phyloP scores from a whole-genome alignment of 2,888 invertebrate species.

The Tethea ocularis region DNA sequence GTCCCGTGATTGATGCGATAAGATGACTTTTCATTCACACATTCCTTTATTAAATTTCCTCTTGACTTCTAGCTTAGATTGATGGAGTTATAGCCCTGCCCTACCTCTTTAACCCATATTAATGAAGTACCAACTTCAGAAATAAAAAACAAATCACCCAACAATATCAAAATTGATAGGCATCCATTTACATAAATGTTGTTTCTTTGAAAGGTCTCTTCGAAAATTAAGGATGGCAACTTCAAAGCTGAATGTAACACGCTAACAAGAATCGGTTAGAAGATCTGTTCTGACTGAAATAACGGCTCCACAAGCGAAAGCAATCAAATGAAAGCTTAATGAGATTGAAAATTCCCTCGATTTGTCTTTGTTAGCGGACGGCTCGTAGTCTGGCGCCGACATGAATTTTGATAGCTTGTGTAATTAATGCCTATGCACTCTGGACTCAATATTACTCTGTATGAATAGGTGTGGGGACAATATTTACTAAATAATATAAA shows the following conservation, averaged over 20 bases:
- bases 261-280: constrained; percentile 22
- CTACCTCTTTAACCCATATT: neutral
- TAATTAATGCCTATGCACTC: constrained; percentile 10
- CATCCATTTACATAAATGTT: neutral
- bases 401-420: constrained; percentile 31
- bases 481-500: too few relatives aligned
- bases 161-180: neutral
- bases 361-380: constrained; percentile 47
- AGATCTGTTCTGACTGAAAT: constrained; percentile 35
- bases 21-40: constrained; percentile 43
- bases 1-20: constrained; percentile 45
- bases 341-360: constrained; percentile 47
- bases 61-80: constrained; percentile 12
- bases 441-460: neutral
- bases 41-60: constrained; percentile 42
- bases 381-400: constrained; percentile 18
- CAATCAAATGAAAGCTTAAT: constrained; percentile 48
- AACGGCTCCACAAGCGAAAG: constrained; percentile 26
- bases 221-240: neutral
- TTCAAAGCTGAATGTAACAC: constrained; percentile 13
- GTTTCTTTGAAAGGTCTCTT: neutral
- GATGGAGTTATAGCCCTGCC: constrained; percentile 8
- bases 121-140: neutral
- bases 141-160: neutral
- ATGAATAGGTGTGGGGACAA: neutral